Evolutionary conservation across 2,888 invertebrate genomes (phyloP).

Genomic region (Ennomos erosarius): DNA sequence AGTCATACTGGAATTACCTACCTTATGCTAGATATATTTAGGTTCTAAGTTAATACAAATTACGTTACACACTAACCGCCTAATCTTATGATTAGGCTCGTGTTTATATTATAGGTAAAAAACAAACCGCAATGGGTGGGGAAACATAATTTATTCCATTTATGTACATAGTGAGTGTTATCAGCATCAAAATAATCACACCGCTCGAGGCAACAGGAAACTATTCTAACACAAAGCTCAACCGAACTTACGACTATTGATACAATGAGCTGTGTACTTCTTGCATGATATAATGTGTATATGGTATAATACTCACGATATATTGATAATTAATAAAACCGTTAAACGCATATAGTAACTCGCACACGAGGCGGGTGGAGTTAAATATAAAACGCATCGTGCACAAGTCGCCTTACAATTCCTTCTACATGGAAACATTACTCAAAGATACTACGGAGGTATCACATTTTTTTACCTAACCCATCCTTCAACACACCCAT

Average conservation of each 20-base stretch:
- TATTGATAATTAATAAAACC: constrained; percentile 39
- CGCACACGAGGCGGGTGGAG: constrained; percentile 18
- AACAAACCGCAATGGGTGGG: constrained; percentile 56
- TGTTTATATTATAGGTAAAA: too few relatives aligned
- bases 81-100: too few relatives aligned
- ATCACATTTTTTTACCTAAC: constrained; percentile 68
- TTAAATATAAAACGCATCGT: constrained; percentile 37
- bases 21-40: too few relatives aligned
- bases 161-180: constrained; percentile 75
- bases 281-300: constrained; percentile 48
- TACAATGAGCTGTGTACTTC: constrained; percentile 61
- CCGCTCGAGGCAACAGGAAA: constrained; percentile 54
- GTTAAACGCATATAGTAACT: constrained; percentile 28
- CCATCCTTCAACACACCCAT: constrained; percentile 44
- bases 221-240: constrained; percentile 68
- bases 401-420: constrained; percentile 39
- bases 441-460: constrained; percentile 61
- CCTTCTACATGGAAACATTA: constrained; percentile 58
- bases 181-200: constrained; percentile 63
- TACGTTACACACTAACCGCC: too few relatives aligned
- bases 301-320: constrained; percentile 50
- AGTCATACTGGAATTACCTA: too few relatives aligned
- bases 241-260: constrained; percentile 40
- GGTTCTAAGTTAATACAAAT: too few relatives aligned
- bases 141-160: constrained; percentile 78